Evolutionary conservation across 2,888 invertebrate species (phyloP), one percentile per base, ranked within the genome.

Genomic region (Sclerodermus sp.): DNA sequence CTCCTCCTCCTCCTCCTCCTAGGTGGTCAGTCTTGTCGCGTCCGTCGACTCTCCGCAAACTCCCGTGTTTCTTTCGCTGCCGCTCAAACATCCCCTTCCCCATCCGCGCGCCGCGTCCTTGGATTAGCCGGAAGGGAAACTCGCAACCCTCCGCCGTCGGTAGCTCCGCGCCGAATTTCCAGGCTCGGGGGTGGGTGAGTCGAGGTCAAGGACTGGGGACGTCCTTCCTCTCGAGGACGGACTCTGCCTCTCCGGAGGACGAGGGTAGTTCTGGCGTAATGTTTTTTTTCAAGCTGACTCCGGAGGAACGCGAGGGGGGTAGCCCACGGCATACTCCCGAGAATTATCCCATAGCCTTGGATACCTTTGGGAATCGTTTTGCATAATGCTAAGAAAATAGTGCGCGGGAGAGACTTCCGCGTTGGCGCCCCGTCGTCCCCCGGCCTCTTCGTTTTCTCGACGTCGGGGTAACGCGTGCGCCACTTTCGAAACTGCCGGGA

Each of bases 301-400:
- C 52, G 49, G 53, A 6, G 49, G 45, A n/a, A n/a, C 45, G 37
- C 30, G 39, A 41, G 8, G 3, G 4, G 4, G 40, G 45, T 50
- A 49, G 62, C 62, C 62, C 49, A 49, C 53, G 64, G 57, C 64
- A 45, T 41, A 45, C 62, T 49, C 41, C 49, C 40, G 55, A 62
- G 59, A 64, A 64, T 63, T 63, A 63, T 59, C 57, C 55, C 50
- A 34, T 53, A 57, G 52, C 57, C 51, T n/a, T 42, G 62, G 62
- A 57, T 59, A 63, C 62, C 62, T 32, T 15, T 12, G 62, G 59
- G 63, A 62, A 63, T 63, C 64, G 57, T 63, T 64, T 64, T 62
- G 64, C 63, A 63, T 63, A 64, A 63, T 53, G 57, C 55, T 64
- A 63, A 64, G 64, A 64, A 63, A 63, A 63, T 59, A 59, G 57